Conservation (phyloP, 2,797 vertebrate species). For the Neosalanx taihuensis region DNA sequence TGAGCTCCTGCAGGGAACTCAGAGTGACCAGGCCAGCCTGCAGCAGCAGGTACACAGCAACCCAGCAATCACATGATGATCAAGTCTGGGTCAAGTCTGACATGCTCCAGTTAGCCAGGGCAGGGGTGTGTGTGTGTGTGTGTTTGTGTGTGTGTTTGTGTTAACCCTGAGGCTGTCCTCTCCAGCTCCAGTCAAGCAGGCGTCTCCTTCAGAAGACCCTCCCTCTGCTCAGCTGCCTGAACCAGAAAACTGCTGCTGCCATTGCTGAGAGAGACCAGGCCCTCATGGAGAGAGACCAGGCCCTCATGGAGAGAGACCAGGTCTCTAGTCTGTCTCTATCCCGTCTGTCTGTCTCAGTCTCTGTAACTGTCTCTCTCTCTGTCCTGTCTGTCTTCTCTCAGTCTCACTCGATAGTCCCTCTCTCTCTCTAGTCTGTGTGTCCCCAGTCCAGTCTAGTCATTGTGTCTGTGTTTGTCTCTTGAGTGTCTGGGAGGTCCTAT, state of each 20-base stretch:
- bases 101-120: background rate
- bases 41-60: slow-evolving; percentile 55
- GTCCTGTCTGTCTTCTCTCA: too few species aligned
- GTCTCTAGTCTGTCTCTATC: slow-evolving; percentile 41
- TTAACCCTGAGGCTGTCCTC: background rate
- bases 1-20: slow-evolving; percentile 60
- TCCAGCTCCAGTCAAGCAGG: slow-evolving; percentile 61
- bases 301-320: slow-evolving; percentile 63
- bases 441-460: too few species aligned
- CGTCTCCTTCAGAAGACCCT: slow-evolving; percentile 61
- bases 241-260: slow-evolving; percentile 66
- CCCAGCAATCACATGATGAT: background rate
- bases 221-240: slow-evolving; percentile 67
- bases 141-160: too few species aligned
- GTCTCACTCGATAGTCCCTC: too few species aligned
- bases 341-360: background rate
- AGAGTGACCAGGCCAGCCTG: slow-evolving; percentile 68
- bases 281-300: slow-evolving; percentile 54
- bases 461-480: too few species aligned
- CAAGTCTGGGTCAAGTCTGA: background rate
- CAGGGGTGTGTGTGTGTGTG: too few species aligned
- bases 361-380: too few species aligned
- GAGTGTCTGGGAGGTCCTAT: too few species aligned
- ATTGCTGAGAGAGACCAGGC: slow-evolving; percentile 56
- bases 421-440: too few species aligned